Base-by-base conservation (phyloP, 2,888 invertebrate genomes). In the Biston betularia region DNA sequence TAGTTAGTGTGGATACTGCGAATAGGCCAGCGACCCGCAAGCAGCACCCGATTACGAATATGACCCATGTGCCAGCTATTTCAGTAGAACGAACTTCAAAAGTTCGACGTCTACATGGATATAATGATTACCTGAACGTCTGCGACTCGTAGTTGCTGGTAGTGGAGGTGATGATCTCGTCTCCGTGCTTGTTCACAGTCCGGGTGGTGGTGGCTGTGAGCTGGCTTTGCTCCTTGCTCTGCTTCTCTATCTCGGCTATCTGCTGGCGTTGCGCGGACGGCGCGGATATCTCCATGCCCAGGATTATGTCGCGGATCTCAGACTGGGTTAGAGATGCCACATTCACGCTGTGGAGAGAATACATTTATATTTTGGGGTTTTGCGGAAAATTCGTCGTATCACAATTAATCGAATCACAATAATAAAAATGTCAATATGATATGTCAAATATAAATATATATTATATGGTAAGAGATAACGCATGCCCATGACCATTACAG, bases 251-350 rank as follows among this genome's bases (percentile, higher is more conserved):
- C 92, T 99, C 99, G 3, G 99, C 99, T 79, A 99, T 99, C 91
- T 99, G 99, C 87, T 99, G 99, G 52, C 99, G 95, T 84, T 99
- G 99, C 0, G 99, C 99, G 0, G 99, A 99, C 0, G 99, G 99
- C 0, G 99, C 99, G 12, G 99, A 99, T 75, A 99, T 99, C 94
- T 99, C 99, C 99, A 99, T 99, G 81, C 99, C 99, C 69, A 99
- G 95, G 81, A 99, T 99, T 75, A 99, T 99, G 89, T 99, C 99
- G 64, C 99, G 97, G 85, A 99, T 99, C 94, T 99, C 99, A 0
- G 99, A 99, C 86, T 99, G 99, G 0, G 99, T 99, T 48, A 99
- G 94, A 0, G 99, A 99, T 0, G 99, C 99, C 0, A 99, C 99
- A 86, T 99, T 99, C 0, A 99, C 99, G 83, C 96, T 97, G 86